phyloP scores from a whole-genome alignment of 2,113 vertebrate genomes.

The Tringa solitaria region DNA sequence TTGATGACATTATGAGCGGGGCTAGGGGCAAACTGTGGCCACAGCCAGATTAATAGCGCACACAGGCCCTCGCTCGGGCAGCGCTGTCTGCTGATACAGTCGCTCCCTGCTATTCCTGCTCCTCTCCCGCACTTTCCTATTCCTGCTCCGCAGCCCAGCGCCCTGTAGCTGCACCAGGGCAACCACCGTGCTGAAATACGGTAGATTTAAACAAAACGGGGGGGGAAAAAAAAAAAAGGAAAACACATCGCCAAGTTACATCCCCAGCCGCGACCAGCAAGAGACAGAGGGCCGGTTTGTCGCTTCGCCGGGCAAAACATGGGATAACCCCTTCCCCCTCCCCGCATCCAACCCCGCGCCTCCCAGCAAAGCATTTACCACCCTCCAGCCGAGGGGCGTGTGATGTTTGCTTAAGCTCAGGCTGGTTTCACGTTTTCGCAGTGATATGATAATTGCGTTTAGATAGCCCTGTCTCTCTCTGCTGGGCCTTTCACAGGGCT shows the following conservation, averaged over 20 bases:
- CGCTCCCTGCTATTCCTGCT: rapidly evolving
- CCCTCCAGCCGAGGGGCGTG: conserved; percentile 40
- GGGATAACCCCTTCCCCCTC: not conserved
- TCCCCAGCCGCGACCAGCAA: rapidly evolving
- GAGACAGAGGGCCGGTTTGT: not conserved
- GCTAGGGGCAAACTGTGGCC: conserved; percentile 36
- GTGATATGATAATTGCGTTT: conserved; percentile 76
- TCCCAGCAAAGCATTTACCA: conserved; percentile 16
- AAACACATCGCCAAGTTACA: not conserved
- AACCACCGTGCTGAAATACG: not conserved
- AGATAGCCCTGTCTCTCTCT: conserved; percentile 66
- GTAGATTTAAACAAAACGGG: not conserved
- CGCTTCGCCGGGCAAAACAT: not conserved
- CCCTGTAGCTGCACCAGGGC: not conserved
- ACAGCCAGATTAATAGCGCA: not conserved
- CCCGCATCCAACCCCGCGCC: not conserved
- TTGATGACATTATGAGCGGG: conserved; percentile 34
- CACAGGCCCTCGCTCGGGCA: not conserved
- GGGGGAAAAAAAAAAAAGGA: no score
- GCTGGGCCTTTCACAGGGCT: conserved; percentile 57
- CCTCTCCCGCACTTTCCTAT: not conserved
- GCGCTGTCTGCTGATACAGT: not conserved
- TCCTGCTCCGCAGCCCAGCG: not conserved
- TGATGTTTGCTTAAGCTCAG: conserved; percentile 72
- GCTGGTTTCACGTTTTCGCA: conserved; percentile 67